phyloP scores from a whole-genome alignment of 2,888 invertebrate genomes.

The Anagyrus pseudococci region DNA sequence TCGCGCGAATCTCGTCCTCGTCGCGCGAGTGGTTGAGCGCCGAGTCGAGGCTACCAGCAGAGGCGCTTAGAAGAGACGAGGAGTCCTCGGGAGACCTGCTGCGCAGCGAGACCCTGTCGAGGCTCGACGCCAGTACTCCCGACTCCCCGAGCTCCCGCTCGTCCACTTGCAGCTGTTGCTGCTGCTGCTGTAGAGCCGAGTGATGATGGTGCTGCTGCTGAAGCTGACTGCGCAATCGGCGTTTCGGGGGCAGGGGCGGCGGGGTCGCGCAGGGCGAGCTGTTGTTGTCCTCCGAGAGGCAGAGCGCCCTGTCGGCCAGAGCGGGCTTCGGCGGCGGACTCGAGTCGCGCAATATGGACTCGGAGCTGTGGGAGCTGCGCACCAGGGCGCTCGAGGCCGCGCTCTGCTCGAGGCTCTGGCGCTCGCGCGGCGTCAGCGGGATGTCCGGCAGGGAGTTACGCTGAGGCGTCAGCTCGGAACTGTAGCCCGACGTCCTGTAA shows the following conservation, averaged over 20 bases:
- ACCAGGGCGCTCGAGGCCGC: constrained; percentile 67
- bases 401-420: constrained; percentile 70
- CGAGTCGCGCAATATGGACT: constrained; percentile 77
- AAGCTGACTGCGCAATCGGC: constrained; percentile 66
- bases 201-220: constrained; percentile 55
- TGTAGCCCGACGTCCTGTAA: constrained; percentile 57
- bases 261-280: constrained; percentile 71
- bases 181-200: constrained; percentile 60
- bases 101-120: constrained; percentile 75
- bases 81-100: constrained; percentile 78
- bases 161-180: constrained; percentile 47
- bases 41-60: constrained; percentile 86
- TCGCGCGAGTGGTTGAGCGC: constrained; percentile 87
- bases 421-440: constrained; percentile 80
- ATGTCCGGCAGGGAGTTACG: constrained; percentile 80
- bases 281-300: constrained; percentile 55
- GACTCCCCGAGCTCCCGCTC: constrained; percentile 48
- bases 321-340: constrained; percentile 88
- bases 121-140: constrained; percentile 69
- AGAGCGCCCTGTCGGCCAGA: constrained; percentile 70
- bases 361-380: constrained; percentile 81
- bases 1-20: constrained; percentile 75
- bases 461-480: constrained; percentile 62
- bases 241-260: constrained; percentile 82
- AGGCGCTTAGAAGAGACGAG: constrained; percentile 71